Base-by-base conservation (phyloP, 2,797 vertebrate genomes). In the Sciurus carolinensis region DNA sequence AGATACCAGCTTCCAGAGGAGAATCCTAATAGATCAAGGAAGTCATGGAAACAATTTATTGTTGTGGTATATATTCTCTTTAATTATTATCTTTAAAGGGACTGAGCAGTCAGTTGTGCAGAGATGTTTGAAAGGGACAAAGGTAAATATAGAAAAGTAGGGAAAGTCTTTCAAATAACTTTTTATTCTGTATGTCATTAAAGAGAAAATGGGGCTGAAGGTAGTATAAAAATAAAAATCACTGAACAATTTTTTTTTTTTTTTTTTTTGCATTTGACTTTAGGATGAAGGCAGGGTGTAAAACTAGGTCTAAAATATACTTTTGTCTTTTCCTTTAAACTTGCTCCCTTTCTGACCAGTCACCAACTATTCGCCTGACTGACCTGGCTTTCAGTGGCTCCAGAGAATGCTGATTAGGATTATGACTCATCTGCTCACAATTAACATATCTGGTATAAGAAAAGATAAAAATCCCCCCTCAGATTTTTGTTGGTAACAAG, bases 1-100 rank as follows among this genome's bases (percentile, higher is more conserved):
- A 92, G 91, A 86, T 62, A 67, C 36, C n/a, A 72, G 59, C 54
- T 95, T 73, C n/a, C 44, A 80, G 52, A 90, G 64, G 10, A 90
- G 89, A 92, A 81, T 67, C 66, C 47, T 66, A 36, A 59, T 66
- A 75, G 52, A 85, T 83, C 66, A 36, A 91, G 36, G 33, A 91
- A 95, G 71, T 30, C 59, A 91, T 30, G 33, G 88, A 81, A 97
- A 47, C 59, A 94, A 92, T 69, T 83, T 96, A 75, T 79, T 96
- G 33, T 86, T 90, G 67, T 57, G 15, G 33, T 93, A 17, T 64
- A 86, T 10, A 24, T 57, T 90, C 42, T 77, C 67, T 91, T 36
- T 72, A 85, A 91, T 42, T 47, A 47, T 47, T 47, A 47, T 47
- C 44, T 47, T 47, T 47, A 47, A 47, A 39, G 75, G 83, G n/a